Base-by-base conservation (phyloP, 2,888 invertebrate genomes). In the Epinotia bilunana region DNA sequence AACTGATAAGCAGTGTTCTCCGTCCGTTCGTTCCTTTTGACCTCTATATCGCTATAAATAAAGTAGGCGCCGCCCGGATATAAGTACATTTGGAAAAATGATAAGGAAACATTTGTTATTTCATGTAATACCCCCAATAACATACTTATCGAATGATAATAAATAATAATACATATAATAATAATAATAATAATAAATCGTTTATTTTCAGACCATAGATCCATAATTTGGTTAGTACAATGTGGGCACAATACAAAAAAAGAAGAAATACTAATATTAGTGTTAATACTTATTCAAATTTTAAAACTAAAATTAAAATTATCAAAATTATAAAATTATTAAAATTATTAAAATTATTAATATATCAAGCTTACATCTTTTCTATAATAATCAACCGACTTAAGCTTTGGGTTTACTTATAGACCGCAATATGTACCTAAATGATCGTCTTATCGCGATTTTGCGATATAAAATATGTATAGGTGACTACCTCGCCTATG, bases 1-100 rank as follows among this genome's bases (percentile, higher is more conserved):
- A 23, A 53, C n/a, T 61, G 73, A 68, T 68, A 68, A 74, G 68
- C 60, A 55, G 39, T 28, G n/a, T 39, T 58, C 49, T 71, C 57
- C 49, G 43, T 71, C 63, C 49, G 43, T 57, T 16, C 57, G 57
- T 69, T 70, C 68, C 58, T 69, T 62, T 64, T 49, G 63, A 70
- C 74, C 74, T 74, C 74, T 70, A 20, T 2, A 20, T 1, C 20
- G 49, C 28, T 18, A 43, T 58, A 64, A 57, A 64, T 64, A 46
- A 43, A 69, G 63, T 57, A n/a, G 43, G n/a, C 43, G 60, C 18
- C 16, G n/a, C 16, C 63, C 57, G 72, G 72, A 72, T 43, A 39
- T 23, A n/a, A n/a, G n/a, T n/a, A 12, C 5, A 64, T 53, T 63
- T 55, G 7, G 39, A 64, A 57, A 53, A 72, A 16, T 0, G 28